These are phyloP conservation scores for Xiphophorus maculatus DNA, from an alignment of 2,113 vertebrate genomes.

Conservation along the genomic window DNA sequence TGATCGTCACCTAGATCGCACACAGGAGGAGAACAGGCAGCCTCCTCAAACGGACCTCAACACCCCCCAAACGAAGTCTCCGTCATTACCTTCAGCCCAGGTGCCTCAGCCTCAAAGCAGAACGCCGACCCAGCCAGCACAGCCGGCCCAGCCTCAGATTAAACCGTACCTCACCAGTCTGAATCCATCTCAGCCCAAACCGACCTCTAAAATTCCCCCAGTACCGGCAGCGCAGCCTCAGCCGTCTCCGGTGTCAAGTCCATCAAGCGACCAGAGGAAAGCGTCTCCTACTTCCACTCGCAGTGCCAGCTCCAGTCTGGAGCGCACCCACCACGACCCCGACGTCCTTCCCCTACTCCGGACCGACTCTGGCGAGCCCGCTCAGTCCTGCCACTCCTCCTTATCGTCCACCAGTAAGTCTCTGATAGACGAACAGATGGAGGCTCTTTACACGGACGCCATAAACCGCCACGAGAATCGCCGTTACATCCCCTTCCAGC, in stretches of 20 bases:
- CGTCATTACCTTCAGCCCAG: constrained; percentile 36
- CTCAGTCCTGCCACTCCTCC: constrained; percentile 85
- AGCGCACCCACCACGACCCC: constrained; percentile 80
- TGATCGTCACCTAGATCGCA: constrained; percentile 54
- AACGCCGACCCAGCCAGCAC: constrained; percentile 36
- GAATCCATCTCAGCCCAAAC: constrained; percentile 45
- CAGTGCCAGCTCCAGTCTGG: constrained; percentile 73
- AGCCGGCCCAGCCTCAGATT: constrained; percentile 48
- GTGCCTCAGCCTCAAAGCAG: constrained; percentile 56
- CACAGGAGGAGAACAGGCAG: constrained; percentile 34
- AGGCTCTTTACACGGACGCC: constrained; percentile 87
- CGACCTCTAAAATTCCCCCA: constrained; percentile 26
- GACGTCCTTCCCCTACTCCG: constrained; percentile 90
- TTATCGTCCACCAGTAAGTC: constrained; percentile 82
- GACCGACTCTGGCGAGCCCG: constrained; percentile 85
- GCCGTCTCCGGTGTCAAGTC: constrained; percentile 47
- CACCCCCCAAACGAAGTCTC: constrained; percentile 33
- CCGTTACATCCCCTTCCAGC: constrained; percentile 93
- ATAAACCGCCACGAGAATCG: constrained; percentile 96
- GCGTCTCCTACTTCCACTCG: constrained; percentile 66
- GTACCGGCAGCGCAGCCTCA: constrained; percentile 66
- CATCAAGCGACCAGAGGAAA: constrained; percentile 57
- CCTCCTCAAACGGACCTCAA: constrained; percentile 23
- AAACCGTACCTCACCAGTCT: constrained; percentile 55
- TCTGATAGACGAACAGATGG: constrained; percentile 85